Evolutionary conservation across 2,797 vertebrate genomes (phyloP).

Genomic region (Prunella strophiata): DNA sequence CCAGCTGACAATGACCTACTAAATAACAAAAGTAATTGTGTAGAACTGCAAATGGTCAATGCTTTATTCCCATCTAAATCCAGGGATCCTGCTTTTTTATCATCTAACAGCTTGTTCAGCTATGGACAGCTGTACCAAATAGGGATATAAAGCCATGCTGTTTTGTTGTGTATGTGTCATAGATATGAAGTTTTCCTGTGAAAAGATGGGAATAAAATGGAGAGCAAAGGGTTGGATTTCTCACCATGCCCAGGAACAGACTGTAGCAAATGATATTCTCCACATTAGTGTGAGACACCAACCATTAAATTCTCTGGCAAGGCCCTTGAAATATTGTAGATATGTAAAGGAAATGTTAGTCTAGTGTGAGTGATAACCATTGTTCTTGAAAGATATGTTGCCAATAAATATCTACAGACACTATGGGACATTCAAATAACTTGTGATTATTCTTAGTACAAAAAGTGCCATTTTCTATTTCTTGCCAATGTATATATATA

Average conservation of each 20-base stretch:
- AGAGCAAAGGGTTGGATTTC: neutral
- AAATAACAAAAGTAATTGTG: neutral
- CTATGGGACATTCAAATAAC: neutral
- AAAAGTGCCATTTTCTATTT: constrained; percentile 4
- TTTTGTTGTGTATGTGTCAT: neutral
- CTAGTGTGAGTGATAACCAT: neutral
- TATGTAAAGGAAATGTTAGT: neutral
- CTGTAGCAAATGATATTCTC: neutral
- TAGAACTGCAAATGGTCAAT: neutral
- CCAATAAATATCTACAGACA: neutral
- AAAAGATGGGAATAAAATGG: neutral
- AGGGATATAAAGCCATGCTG: neutral
- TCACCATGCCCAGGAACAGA: neutral
- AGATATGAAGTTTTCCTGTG: neutral
- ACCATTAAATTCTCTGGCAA: neutral
- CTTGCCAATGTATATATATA: neutral
- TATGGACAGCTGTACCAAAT: neutral
- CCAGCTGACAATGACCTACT: neutral
- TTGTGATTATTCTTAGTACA: neutral
- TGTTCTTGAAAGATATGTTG: neutral
- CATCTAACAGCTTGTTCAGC: neutral
- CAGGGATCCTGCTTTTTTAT: neutral
- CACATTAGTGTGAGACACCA: neutral
- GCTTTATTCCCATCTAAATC: neutral
- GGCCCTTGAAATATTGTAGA: neutral